Percentiles rank a stretch among this genome's conserved stretches.
Conservation (phyloP, 1,140 invertebrate genomes). For the Drosophila hydei region DNA sequence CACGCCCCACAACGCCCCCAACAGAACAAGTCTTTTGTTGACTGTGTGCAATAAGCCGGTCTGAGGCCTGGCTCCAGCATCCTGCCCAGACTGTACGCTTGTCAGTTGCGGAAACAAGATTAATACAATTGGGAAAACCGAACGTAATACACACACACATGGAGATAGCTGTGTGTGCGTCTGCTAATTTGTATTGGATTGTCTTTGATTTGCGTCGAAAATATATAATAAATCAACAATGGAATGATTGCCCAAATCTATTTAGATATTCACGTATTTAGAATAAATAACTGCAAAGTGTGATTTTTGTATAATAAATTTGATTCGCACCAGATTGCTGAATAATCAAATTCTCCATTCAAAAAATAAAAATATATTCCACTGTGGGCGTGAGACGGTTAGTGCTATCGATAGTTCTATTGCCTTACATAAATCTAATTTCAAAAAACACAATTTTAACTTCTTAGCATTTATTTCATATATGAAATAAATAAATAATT, state of each 20-base stretch:
- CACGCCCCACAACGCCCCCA: slow-evolving; percentile 8
- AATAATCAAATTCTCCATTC: not conserved
- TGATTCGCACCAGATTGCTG: not conserved
- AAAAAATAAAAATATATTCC: no score
- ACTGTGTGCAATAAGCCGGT: slow-evolving; percentile 34
- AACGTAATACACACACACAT: not conserved
- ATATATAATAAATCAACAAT: slow-evolving; percentile 38
- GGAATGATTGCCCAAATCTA: slow-evolving; percentile 27
- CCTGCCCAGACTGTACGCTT: slow-evolving; percentile 19
- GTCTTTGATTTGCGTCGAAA: slow-evolving; percentile 26
- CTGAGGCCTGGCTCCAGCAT: not conserved
- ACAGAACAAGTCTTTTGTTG: slow-evolving; percentile 54
- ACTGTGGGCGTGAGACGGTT: no score
- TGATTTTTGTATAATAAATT: not conserved
- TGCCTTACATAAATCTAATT: no score
- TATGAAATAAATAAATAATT: no score
- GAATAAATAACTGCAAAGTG: not conserved
- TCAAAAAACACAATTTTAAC: no score
- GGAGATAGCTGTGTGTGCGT: not conserved
- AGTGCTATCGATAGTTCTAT: no score
- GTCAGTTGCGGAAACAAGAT: slow-evolving; percentile 52
- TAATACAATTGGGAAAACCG: slow-evolving; percentile 75
- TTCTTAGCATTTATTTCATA: no score
- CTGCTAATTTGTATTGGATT: slow-evolving; percentile 44
- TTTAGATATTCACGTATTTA: not conserved